Conservation (phyloP, 2,888 invertebrate genomes). For the Thyatira batis region DNA sequence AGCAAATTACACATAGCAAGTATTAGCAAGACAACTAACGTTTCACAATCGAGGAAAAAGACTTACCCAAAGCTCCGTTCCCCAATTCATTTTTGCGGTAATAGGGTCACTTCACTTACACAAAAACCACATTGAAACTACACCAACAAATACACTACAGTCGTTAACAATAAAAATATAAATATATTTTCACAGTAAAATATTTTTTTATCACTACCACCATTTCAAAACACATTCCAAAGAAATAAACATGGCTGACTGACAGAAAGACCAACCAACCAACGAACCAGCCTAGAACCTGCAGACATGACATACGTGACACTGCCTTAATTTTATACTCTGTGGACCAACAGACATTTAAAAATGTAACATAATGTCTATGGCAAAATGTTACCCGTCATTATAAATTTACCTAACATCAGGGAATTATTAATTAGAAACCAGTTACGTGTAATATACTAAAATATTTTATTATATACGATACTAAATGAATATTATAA, state of each 20-base stretch:
- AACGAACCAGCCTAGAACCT: conserved; percentile 12
- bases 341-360: not conserved
- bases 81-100: conserved; percentile 84
- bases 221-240: conserved; percentile 73
- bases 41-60: conserved; percentile 29
- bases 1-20: not conserved
- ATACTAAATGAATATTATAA: too few relatives aligned
- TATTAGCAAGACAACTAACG: not conserved
- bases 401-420: not conserved
- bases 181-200: conserved; percentile 58
- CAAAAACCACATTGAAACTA: conserved; percentile 75
- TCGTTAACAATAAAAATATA: conserved; percentile 47
- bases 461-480: too few relatives aligned
- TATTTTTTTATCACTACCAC: conserved; percentile 71
- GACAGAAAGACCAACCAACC: conserved; percentile 45
- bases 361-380: conserved; percentile 27
- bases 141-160: conserved; percentile 64
- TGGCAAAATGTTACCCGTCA: conserved; percentile 17
- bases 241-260: conserved; percentile 81
- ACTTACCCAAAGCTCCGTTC: conserved; percentile 87
- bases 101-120: conserved; percentile 70
- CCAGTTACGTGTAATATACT: too few relatives aligned
- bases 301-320: not conserved
- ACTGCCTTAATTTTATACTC: not conserved
- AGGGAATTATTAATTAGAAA: too few relatives aligned